Evolutionary conservation across 1,140 invertebrate species (phyloP).

Genomic region (Zaprionus nigranus): DNA sequence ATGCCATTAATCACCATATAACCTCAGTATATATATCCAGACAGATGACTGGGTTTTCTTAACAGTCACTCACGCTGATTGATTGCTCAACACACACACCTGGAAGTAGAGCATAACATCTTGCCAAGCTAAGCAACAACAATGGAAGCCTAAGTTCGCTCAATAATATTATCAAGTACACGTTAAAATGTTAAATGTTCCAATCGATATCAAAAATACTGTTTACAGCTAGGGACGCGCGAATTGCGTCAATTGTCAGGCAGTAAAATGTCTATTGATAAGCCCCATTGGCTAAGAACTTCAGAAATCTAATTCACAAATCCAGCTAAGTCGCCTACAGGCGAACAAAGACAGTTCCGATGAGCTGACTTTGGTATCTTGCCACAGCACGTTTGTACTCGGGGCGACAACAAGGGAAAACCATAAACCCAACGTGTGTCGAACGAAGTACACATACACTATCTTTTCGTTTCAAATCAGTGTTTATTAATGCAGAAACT

Average conservation of each 20-base stretch:
- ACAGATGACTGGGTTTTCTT: conserved; percentile 12
- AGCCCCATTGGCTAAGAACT: not conserved
- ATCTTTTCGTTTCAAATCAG: not conserved
- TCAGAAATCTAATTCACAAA: conserved; percentile 25
- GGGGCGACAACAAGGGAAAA: not conserved
- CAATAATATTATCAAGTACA: conserved; percentile 42
- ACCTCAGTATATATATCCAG: not conserved
- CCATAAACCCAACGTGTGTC: not conserved
- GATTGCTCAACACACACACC: conserved; percentile 1
- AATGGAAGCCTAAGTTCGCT: conserved; percentile 2
- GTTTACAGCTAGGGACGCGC: conserved; percentile 26
- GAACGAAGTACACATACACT: too few species aligned
- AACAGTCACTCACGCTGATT: conserved; percentile 5
- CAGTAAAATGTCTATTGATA: conserved; percentile 24
- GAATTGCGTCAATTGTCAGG: conserved; percentile 49
- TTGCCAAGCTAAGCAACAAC: conserved; percentile 5
- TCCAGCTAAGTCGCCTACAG: conserved; percentile 2
- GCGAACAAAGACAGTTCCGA: not conserved
- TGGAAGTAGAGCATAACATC: conserved; percentile 26
- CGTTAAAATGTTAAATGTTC: conserved; percentile 36
- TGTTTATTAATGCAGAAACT: not conserved
- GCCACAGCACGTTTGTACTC: conserved; percentile 9
- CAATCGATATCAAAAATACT: conserved; percentile 23
- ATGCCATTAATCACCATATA: conserved; percentile 4
- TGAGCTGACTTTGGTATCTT: too few species aligned